Base-by-base conservation (phyloP, 2,888 invertebrate genomes). In the Eulithis testata region DNA sequence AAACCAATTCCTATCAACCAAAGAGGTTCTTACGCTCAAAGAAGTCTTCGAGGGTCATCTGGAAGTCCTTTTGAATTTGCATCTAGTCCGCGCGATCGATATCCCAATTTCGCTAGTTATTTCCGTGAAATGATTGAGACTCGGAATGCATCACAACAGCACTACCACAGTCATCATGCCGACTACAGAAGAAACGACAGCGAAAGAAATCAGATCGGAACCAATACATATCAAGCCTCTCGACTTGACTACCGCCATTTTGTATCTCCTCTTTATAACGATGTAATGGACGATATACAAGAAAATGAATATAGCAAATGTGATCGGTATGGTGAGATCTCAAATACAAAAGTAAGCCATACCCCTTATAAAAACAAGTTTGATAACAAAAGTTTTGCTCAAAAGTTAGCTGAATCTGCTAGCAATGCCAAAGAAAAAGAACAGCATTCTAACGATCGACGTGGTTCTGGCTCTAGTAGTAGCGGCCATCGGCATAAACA, bases 401-500 rank as follows among this genome's bases (percentile, higher is more conserved):
- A 91, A 73, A 91, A 91, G 71, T 77, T 93, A 66, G 68, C 86
- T 4, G 91, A 93, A 63, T 77, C 79, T 74, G 80, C 83, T 6
- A 80, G 70, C 58, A 66, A 71, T 67, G 53, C 74, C 58, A 84
- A 84, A 79, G 84, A 86, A 64, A 85, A 84, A 79, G 84, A 86
- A 60, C 70, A 73, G 11, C 74, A 74, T 61, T 47, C 69, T 11
- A 74, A 76, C 43, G 90, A 93, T 69, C 81, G 91, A 65, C 83
- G 89, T 62, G 87, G 87, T 3, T 92, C 92, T 6, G 90, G 85
- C 14, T 89, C 90, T 12, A 87, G 86, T 69, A 73, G 74, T 6
- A 85, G 85, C 71, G 82, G 87, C 14, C 81, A 78, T 76, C 89
- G 81, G 53, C 94, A 95, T 75, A 95, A 95, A 78, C 95, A 94